phyloP scores from a whole-genome alignment of 2,888 invertebrate species.

The Heliconius ethilla region DNA sequence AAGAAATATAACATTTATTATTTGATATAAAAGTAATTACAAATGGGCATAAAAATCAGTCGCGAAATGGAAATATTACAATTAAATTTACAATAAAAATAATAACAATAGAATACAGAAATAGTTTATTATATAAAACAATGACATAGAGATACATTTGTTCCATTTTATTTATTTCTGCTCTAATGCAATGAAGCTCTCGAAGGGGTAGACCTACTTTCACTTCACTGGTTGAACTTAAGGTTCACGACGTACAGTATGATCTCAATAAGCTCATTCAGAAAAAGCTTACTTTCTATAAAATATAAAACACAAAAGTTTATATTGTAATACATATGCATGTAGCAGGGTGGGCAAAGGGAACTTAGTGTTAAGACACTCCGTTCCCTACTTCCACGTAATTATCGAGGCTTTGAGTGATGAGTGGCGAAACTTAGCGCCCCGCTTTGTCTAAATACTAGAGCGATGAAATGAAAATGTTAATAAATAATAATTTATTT shows the following conservation, averaged over 20 bases:
- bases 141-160: not conserved
- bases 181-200: not conserved
- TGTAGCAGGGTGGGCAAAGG: not conserved
- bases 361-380: not conserved
- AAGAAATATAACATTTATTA: no score
- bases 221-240: not conserved
- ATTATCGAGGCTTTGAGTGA: not conserved
- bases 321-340: not conserved
- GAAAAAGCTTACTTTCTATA: not conserved
- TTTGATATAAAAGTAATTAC: no score
- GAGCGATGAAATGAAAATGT: not conserved
- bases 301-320: not conserved
- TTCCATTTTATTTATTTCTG: not conserved
- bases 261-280: constrained; percentile 5
- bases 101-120: no score
- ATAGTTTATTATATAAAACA: not conserved
- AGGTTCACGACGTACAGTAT: not conserved
- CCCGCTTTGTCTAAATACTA: not conserved
- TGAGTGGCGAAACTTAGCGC: not conserved
- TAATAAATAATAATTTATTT: not conserved
- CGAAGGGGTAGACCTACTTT: not conserved
- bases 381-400: not conserved
- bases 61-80: no score
- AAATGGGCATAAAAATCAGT: no score
- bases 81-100: no score